phyloP scores from a whole-genome alignment of 92 coral and sea anemone species.

The Plumapathes pennacea region DNA sequence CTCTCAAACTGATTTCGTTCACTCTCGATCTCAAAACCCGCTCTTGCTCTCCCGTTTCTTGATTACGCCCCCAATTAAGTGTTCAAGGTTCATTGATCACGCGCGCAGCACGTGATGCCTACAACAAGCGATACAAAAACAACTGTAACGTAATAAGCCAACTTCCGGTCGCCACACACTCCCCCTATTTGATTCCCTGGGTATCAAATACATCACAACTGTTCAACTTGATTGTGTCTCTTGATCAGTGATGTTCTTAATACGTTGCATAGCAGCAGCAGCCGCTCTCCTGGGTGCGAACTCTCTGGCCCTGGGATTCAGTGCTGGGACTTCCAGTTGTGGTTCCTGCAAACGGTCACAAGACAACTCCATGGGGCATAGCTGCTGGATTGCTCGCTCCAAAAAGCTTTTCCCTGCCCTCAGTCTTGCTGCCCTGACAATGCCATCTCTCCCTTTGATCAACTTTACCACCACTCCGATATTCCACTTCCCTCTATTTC shows the following conservation, averaged over 20 bases:
- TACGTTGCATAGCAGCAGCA: constrained; percentile 16
- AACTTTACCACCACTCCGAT: constrained; percentile 27
- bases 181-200: no score
- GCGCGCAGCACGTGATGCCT: no score
- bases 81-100: no score
- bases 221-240: no score
- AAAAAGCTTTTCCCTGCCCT: constrained; percentile 32
- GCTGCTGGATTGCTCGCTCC: constrained; percentile 44
- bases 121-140: no score
- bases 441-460: constrained; percentile 37
- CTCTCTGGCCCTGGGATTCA: constrained; percentile 13
- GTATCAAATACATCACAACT: no score
- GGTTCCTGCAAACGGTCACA: constrained; percentile 21
- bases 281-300: constrained; percentile 21
- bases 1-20: no score
- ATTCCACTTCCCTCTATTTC: constrained; percentile 7
- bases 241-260: constrained; percentile 12
- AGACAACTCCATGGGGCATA: constrained; percentile 42
- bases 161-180: no score
- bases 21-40: no score
- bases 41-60: no score
- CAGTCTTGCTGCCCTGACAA: constrained; percentile 30
- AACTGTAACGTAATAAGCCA: no score
- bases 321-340: constrained; percentile 5
- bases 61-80: no score